Conservation (phyloP, 92 coral and sea anemone species). For the Isaurus tuberculatus region DNA sequence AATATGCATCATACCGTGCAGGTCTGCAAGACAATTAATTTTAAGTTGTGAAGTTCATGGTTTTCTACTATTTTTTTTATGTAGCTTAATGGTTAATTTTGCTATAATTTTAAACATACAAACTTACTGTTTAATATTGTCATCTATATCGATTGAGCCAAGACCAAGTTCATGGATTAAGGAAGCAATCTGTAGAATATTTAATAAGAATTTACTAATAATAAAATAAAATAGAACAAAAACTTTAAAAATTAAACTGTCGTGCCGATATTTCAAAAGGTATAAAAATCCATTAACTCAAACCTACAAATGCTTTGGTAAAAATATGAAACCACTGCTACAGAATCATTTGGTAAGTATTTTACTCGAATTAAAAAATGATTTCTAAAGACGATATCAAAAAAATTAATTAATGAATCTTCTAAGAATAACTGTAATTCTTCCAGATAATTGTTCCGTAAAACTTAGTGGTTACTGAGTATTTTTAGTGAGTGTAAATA, state of each 20-base stretch:
- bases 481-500: not conserved
- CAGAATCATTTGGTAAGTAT: not conserved
- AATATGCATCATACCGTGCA: too few relatives aligned
- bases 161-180: constrained; percentile 74
- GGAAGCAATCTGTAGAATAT: constrained; percentile 71
- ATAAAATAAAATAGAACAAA: not conserved
- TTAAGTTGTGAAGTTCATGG: too few relatives aligned
- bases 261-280: not conserved
- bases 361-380: not conserved
- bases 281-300: not conserved
- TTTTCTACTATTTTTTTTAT: too few relatives aligned
- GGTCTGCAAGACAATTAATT: too few relatives aligned
- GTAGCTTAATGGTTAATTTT: too few relatives aligned
- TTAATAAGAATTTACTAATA: not conserved
- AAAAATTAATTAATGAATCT: not conserved
- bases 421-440: too few relatives aligned
- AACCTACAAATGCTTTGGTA: too few relatives aligned
- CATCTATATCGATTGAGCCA: constrained; percentile 49
- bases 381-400: too few relatives aligned
- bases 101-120: too few relatives aligned
- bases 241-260: not conserved
- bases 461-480: too few relatives aligned
- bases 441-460: not conserved
- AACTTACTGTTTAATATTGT: constrained; percentile 44
- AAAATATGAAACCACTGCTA: not conserved